These are phyloP conservation scores for Antigone vipio DNA, from an alignment of 2,113 vertebrate species.

Conservation along the genomic window DNA sequence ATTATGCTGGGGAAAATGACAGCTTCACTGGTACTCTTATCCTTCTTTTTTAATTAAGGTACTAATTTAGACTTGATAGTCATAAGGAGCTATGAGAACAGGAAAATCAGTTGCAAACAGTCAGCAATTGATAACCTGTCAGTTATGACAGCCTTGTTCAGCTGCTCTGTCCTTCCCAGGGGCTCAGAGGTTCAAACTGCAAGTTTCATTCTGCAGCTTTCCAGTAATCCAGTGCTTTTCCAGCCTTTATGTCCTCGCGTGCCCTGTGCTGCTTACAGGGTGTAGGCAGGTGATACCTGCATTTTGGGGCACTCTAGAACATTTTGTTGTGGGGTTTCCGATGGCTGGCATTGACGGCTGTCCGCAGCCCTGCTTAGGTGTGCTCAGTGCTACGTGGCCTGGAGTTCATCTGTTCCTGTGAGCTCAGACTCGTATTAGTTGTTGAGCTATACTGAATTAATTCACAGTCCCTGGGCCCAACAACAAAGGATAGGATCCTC, in stretches of 20 bases:
- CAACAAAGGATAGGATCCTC: rapidly evolving
- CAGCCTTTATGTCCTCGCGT: rapidly evolving
- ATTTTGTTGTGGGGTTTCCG: background rate
- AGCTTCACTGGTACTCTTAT: background rate
- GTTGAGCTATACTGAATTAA: background rate
- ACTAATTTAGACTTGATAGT: background rate
- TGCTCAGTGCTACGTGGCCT: rapidly evolving
- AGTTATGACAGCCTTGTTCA: background rate
- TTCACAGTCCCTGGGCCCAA: background rate
- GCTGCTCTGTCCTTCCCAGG: background rate
- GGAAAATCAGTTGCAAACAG: background rate
- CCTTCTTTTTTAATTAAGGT: background rate
- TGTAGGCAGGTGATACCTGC: rapidly evolving
- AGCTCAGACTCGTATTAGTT: background rate
- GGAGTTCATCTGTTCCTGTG: background rate
- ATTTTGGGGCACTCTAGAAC: rapidly evolving
- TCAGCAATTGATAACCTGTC: background rate
- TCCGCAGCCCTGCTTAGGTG: background rate
- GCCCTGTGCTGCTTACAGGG: background rate
- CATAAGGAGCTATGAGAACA: background rate
- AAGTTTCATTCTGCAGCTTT: background rate
- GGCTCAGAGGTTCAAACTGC: background rate
- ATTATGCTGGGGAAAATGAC: background rate
- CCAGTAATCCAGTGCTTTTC: background rate
- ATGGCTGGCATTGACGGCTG: background rate